These are phyloP conservation scores for Distichodus sexfasciatus DNA, from an alignment of 2,797 vertebrate genomes.

Conservation along the genomic window DNA sequence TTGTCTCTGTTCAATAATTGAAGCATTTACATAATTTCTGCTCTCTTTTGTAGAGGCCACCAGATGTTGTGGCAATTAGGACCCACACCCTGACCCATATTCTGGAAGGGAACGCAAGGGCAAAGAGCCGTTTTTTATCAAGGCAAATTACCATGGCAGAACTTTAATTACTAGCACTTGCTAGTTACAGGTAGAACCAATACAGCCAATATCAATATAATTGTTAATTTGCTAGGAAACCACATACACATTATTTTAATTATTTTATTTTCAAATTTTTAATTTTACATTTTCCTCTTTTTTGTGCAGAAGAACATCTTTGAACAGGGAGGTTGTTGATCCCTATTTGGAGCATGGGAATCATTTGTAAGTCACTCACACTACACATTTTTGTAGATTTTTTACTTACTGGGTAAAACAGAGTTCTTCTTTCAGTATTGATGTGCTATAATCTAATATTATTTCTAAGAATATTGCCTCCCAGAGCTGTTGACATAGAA, in stretches of 20 bases:
- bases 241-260: not conserved
- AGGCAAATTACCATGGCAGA: constrained; percentile 6
- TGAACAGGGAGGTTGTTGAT: constrained; percentile 7
- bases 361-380: no score
- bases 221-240: no score
- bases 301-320: constrained; percentile 19
- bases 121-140: constrained; percentile 19
- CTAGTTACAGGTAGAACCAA: constrained; percentile 5
- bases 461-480: not conserved
- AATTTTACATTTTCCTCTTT: not conserved
- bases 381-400: constrained; percentile 20
- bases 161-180: not conserved
- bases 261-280: not conserved
- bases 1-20: not conserved
- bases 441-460: not conserved
- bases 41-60: not conserved
- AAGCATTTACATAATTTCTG: not conserved
- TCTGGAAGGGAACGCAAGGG: not conserved
- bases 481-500: no score
- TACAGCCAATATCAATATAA: no score
- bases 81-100: not conserved
- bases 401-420: not conserved
- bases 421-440: not conserved
- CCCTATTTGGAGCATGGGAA: constrained; percentile 22
- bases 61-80: not conserved